Evolutionary conservation across 2,113 vertebrate genomes (phyloP).

Genomic region (Paradisaea rubra): DNA sequence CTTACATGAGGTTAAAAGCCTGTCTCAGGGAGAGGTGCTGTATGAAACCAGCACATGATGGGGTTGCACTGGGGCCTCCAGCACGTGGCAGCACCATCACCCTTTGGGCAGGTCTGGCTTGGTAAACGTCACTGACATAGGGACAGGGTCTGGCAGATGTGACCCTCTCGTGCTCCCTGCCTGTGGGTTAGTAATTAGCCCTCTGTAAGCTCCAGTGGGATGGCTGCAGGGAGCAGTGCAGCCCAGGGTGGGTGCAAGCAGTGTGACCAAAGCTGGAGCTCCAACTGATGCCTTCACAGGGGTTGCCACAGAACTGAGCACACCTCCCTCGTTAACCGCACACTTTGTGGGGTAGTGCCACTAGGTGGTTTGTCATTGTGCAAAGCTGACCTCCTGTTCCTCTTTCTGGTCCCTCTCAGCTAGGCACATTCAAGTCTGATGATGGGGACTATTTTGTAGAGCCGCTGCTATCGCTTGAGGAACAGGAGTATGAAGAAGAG

Average conservation of each 20-base stretch:
- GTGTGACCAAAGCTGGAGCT: neutral
- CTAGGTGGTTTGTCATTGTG: rapidly evolving
- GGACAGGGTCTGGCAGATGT: rapidly evolving
- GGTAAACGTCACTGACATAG: rapidly evolving
- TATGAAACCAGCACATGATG: neutral
- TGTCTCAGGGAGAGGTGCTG: neutral
- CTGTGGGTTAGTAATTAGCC: neutral
- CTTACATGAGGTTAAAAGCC: neutral
- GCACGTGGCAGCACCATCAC: neutral
- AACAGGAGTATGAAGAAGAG: slow-evolving; percentile 87
- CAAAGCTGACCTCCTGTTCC: neutral
- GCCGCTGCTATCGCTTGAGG: slow-evolving; percentile 83
- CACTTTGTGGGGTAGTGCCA: neutral
- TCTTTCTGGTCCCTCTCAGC: slow-evolving; percentile 73
- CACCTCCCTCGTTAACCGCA: rapidly evolving
- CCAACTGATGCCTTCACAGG: rapidly evolving
- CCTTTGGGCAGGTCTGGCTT: rapidly evolving
- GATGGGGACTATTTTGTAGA: slow-evolving; percentile 97
- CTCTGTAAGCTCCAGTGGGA: neutral
- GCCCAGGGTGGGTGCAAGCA: neutral
- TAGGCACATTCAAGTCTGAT: slow-evolving; percentile 94
- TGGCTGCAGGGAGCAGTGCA: neutral
- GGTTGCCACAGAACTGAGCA: neutral
- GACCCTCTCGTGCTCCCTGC: neutral
- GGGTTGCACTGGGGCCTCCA: neutral